Evolutionary conservation across 2,113 vertebrate genomes (phyloP).

Genomic region (Steatornis caripensis): DNA sequence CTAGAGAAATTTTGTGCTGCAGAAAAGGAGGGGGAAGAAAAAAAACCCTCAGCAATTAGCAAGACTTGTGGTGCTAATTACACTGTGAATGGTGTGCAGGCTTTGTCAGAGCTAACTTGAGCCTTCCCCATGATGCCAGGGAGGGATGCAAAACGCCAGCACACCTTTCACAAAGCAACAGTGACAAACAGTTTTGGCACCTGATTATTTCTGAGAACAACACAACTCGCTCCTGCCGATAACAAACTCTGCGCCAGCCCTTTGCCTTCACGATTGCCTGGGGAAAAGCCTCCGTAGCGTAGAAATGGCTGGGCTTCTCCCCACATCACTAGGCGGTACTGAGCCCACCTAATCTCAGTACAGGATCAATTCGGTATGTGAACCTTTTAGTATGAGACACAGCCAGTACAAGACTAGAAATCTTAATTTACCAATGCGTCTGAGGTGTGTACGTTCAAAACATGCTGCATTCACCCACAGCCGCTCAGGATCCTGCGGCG

Average conservation of each 20-base stretch:
- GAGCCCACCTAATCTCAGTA: neutral
- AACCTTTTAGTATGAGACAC: neutral
- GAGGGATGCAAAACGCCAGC: neutral
- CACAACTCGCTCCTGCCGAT: neutral
- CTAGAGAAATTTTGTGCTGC: neutral
- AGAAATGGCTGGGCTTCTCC: neutral
- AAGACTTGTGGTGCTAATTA: constrained; percentile 62
- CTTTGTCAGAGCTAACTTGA: constrained; percentile 11
- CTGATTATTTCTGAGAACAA: constrained; percentile 16
- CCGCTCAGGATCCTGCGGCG: fast-evolving
- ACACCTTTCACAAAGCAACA: neutral
- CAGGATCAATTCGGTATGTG: neutral
- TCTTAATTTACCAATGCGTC: neutral
- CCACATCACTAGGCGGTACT: neutral
- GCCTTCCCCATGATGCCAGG: neutral
- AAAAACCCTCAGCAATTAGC: constrained; percentile 19
- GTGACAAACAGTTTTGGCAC: constrained; percentile 14
- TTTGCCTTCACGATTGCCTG: neutral
- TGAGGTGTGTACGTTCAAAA: neutral
- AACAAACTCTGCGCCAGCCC: fast-evolving
- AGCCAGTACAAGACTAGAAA: neutral
- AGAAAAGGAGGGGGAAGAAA: neutral
- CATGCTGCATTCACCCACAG: neutral
- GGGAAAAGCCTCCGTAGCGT: neutral
- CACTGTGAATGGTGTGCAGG: constrained; percentile 18